Conservation (phyloP, 2,113 vertebrate genomes). For the Syngnathus floridae region DNA sequence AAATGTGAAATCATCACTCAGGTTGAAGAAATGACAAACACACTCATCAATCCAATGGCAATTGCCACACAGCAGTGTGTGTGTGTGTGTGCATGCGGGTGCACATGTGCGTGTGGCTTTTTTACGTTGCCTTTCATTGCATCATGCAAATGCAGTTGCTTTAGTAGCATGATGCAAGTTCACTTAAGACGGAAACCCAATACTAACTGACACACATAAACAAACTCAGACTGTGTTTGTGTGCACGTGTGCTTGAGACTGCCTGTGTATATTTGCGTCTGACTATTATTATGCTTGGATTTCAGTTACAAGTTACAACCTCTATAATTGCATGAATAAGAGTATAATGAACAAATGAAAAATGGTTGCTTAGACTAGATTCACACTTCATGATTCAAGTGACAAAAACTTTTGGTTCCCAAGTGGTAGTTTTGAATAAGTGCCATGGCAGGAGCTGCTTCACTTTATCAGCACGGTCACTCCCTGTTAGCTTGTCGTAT, state of each 20-base stretch:
- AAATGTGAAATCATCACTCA: neutral
- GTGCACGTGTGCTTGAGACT: neutral
- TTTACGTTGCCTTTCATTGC: slow-evolving; percentile 50
- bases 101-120: neutral
- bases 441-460: neutral
- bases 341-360: neutral
- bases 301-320: neutral
- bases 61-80: neutral
- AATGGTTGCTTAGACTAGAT: neutral
- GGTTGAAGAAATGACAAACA: neutral
- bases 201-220: neutral
- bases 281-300: neutral
- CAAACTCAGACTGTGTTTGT: neutral
- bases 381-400: neutral
- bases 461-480: no score
- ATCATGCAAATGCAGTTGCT: slow-evolving; percentile 45
- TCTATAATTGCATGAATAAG: neutral
- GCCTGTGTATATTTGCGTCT: neutral
- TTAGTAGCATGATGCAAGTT: slow-evolving; percentile 44
- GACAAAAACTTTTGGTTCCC: neutral
- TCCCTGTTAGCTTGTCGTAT: no score
- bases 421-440: neutral
- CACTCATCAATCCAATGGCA: neutral
- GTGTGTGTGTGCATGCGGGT: neutral
- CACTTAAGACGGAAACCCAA: slow-evolving; percentile 26